These are phyloP conservation scores for Cnemophilus loriae DNA, from an alignment of 2,113 vertebrate species.

Conservation along the genomic window DNA sequence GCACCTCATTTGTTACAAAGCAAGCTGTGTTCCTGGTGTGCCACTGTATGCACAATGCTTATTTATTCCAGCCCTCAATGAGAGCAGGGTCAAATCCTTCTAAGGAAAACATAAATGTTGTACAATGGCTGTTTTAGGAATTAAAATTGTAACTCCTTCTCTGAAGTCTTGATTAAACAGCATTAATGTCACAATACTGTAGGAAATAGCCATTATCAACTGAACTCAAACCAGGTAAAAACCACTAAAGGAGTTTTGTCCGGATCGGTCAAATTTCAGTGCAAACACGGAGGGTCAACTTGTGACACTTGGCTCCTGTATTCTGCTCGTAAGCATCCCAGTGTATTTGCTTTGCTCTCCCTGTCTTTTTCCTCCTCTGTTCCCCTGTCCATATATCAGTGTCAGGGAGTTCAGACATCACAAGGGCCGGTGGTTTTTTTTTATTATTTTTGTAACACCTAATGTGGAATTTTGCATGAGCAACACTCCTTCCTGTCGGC, in stretches of 20 bases:
- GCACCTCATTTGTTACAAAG: background rate
- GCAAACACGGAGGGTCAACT: constrained; percentile 41
- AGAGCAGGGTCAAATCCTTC: background rate
- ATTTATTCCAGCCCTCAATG: constrained; percentile 8
- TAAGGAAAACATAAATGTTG: background rate
- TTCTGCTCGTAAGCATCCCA: constrained; percentile 42
- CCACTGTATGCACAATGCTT: background rate
- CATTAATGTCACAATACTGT: background rate
- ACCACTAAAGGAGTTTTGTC: background rate
- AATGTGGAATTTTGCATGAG: constrained; percentile 66
- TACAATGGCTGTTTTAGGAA: background rate
- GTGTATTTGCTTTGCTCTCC: constrained; percentile 42
- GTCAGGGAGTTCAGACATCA: constrained; percentile 64
- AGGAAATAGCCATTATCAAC: background rate
- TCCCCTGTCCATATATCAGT: constrained; percentile 52
- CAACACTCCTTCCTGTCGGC: constrained; percentile 64
- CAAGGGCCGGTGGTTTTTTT: constrained; percentile 40
- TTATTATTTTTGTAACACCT: constrained; percentile 59
- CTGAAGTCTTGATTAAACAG: constrained; percentile 7
- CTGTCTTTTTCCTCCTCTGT: constrained; percentile 56
- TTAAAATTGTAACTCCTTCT: background rate
- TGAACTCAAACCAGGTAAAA: background rate
- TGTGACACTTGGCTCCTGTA: constrained; percentile 45
- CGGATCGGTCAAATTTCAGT: background rate
- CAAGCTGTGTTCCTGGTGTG: background rate